Evolutionary conservation across 2,888 invertebrate species (phyloP).

Genomic region (Lochmaea crataegi): DNA sequence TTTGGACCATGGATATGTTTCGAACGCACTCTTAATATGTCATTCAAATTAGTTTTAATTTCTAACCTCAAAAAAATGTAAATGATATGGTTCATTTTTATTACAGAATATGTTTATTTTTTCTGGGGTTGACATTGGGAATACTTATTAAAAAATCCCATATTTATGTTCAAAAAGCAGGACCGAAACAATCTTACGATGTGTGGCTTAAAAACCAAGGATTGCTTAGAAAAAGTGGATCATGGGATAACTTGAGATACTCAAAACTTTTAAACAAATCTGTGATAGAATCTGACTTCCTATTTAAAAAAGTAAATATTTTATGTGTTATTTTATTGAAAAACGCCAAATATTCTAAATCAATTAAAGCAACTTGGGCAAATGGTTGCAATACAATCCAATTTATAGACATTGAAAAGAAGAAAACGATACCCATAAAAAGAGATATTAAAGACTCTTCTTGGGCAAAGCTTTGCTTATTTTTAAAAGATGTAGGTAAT

Average conservation of each 20-base stretch:
- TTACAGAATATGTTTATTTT: slow-evolving; percentile 46
- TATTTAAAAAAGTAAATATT: slow-evolving; percentile 61
- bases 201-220: slow-evolving; percentile 51
- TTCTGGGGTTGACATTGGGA: slow-evolving; percentile 51
- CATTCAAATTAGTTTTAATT: neutral
- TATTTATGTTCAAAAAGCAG: slow-evolving; percentile 29
- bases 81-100: slow-evolving; percentile 52
- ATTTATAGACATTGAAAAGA: slow-evolving; percentile 49
- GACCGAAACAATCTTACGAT: slow-evolving; percentile 44
- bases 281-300: slow-evolving; percentile 55
- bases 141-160: slow-evolving; percentile 46
- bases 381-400: slow-evolving; percentile 58
- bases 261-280: slow-evolving; percentile 43
- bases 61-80: slow-evolving; percentile 21
- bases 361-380: slow-evolving; percentile 61
- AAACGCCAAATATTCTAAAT: slow-evolving; percentile 61
- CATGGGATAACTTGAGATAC: slow-evolving; percentile 56
- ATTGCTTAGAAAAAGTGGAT: slow-evolving; percentile 41
- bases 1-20: too few species aligned
- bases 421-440: slow-evolving; percentile 53
- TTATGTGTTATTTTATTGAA: slow-evolving; percentile 66
- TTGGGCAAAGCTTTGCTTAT: slow-evolving; percentile 59
- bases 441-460: slow-evolving; percentile 54
- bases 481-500: slow-evolving; percentile 49
- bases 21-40: too few species aligned